A percentile compares a stretch with the other conserved stretches of the same genome.
These are phyloP conservation scores for Palythoa heliodiscus DNA, from an alignment of 92 coral and sea anemone species.

Conservation along the genomic window DNA sequence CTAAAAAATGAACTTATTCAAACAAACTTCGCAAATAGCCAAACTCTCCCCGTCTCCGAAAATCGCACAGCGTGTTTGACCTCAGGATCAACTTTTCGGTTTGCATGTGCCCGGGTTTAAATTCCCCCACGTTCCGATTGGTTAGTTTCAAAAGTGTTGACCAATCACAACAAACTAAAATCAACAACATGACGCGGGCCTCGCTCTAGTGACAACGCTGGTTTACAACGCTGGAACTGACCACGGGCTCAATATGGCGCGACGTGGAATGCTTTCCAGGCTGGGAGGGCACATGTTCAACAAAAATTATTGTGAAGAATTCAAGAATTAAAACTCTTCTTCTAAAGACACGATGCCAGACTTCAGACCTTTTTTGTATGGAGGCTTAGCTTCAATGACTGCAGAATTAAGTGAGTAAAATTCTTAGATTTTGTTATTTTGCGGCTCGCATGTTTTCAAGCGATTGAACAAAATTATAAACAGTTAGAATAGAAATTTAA, in stretches of 20 bases:
- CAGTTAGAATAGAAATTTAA: too few relatives aligned
- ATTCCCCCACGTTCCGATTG: constrained; percentile 71
- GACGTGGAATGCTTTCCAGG: constrained; percentile 1
- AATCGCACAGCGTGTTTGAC: constrained; percentile 23
- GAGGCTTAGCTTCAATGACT: constrained; percentile 97
- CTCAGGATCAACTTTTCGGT: constrained; percentile 62
- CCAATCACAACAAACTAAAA: constrained; percentile 77
- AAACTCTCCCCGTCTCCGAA: neutral
- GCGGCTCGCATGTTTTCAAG: too few relatives aligned
- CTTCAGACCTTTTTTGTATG: constrained; percentile 95
- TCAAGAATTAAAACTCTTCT: neutral
- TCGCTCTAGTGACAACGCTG: constrained; percentile 38
- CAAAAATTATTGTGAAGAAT: neutral
- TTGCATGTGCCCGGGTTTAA: constrained; percentile 89
- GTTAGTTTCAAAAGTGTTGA: constrained; percentile 32
- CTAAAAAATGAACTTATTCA: neutral
- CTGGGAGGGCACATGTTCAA: neutral
- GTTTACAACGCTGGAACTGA: constrained; percentile 10
- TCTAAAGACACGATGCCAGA: constrained; percentile 59
- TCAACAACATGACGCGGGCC: constrained; percentile 48
- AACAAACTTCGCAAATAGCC: neutral
- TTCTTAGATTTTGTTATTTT: too few relatives aligned
- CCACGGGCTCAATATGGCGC: constrained; percentile 29
- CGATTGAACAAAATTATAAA: too few relatives aligned
- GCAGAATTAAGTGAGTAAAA: constrained; percentile 83